A percentile compares a stretch with the other conserved stretches of the same genome.
Conservation (phyloP, 2,113 vertebrate genomes). For the Hippocampus barbouri region DNA sequence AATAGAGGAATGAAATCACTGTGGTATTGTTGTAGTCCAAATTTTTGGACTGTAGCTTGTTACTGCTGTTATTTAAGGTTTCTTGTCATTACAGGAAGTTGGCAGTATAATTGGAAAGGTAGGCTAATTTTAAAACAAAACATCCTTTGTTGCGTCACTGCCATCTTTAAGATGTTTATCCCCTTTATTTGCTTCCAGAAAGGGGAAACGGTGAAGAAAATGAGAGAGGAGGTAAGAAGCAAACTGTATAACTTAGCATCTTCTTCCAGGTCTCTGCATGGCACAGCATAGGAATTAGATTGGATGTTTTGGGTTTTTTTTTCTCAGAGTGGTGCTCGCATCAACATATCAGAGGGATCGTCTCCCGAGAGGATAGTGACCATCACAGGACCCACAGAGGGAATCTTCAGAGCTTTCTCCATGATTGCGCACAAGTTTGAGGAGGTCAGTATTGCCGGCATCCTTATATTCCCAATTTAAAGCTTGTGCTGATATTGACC, state of each 20-base stretch:
- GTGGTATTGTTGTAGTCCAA: background rate
- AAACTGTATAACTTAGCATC: slow-evolving; percentile 6
- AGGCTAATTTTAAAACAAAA: slow-evolving; percentile 39
- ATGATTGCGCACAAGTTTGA: slow-evolving; percentile 95
- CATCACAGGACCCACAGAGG: slow-evolving; percentile 89
- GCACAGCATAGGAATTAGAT: slow-evolving; percentile 4
- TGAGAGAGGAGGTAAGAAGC: slow-evolving; percentile 87
- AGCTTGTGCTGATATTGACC: slow-evolving; percentile 17
- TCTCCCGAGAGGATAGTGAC: slow-evolving; percentile 92
- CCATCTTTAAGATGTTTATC: background rate
- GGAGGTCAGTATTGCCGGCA: slow-evolving; percentile 72
- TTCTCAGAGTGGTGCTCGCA: slow-evolving; percentile 86
- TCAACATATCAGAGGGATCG: slow-evolving; percentile 92
- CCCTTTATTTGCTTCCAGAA: slow-evolving; percentile 72
- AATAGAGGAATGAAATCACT: background rate
- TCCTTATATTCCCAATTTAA: background rate
- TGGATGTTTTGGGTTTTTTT: slow-evolving; percentile 36
- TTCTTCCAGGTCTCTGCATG: background rate
- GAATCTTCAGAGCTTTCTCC: slow-evolving; percentile 90
- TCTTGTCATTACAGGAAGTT: slow-evolving; percentile 78
- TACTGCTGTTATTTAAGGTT: slow-evolving; percentile 6
- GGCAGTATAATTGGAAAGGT: slow-evolving; percentile 94
- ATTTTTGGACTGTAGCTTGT: slow-evolving; percentile 8
- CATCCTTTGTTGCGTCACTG: background rate
- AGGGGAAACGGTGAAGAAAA: slow-evolving; percentile 94